These are phyloP conservation scores for Onthophagus sagittarius DNA, from an alignment of 2,888 invertebrate genomes.

Conservation along the genomic window DNA sequence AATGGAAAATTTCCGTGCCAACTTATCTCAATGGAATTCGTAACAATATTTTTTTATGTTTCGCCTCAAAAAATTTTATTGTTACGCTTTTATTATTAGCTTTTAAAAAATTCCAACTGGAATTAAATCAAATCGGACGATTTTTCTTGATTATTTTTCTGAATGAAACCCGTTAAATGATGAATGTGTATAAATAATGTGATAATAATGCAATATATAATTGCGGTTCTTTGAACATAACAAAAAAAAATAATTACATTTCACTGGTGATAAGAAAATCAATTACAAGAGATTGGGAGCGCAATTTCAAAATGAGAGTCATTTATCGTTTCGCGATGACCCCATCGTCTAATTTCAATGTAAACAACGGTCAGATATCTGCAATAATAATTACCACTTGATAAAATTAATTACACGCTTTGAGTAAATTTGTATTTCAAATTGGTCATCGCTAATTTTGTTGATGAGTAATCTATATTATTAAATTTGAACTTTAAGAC, in stretches of 20 bases:
- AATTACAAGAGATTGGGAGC: background rate
- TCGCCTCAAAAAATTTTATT: background rate
- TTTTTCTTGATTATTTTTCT: background rate
- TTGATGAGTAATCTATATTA: background rate
- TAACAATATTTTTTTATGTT: background rate
- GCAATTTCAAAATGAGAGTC: background rate
- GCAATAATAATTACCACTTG: slow-evolving; percentile 9
- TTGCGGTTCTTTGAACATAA: background rate
- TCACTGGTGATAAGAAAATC: background rate
- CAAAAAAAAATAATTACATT: background rate
- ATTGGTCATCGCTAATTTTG: slow-evolving; percentile 24
- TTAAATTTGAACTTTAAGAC: background rate
- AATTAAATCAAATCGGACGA: background rate
- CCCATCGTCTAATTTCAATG: slow-evolving; percentile 15
- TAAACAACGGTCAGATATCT: slow-evolving; percentile 9
- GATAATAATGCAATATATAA: background rate
- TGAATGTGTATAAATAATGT: background rate
- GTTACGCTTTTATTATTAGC: background rate
- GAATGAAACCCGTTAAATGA: background rate
- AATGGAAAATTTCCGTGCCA: background rate
- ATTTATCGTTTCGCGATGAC: slow-evolving; percentile 15
- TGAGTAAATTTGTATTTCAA: slow-evolving; percentile 18
- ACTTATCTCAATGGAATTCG: background rate
- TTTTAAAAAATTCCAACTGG: background rate
- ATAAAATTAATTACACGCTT: slow-evolving; percentile 21